Percentiles rank a stretch among this genome's conserved stretches.
phyloP scores from a whole-genome alignment of 2,888 invertebrate genomes.

The Phalera bucephala region DNA sequence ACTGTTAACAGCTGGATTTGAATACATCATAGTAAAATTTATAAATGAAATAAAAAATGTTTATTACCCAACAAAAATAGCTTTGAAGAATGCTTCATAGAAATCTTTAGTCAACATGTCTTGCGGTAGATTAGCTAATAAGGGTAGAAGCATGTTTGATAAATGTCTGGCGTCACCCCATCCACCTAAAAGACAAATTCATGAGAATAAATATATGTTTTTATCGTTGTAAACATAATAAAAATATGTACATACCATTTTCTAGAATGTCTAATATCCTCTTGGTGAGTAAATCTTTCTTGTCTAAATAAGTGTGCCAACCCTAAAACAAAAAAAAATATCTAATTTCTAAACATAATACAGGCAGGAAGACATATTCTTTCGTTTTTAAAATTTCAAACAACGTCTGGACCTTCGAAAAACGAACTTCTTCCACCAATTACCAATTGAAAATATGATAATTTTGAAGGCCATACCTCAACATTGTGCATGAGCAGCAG shows the following conservation, averaged over 20 bases:
- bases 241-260: constrained; percentile 47
- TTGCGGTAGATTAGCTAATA: constrained; percentile 87
- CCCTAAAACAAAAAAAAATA: constrained; percentile 72
- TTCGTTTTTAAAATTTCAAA: no score
- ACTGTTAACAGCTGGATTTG: no score
- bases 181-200: constrained; percentile 78
- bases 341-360: neutral
- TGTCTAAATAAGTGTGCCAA: constrained; percentile 87
- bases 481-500: constrained; percentile 24
- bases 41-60: neutral
- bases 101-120: constrained; percentile 78
- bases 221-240: no score
- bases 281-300: constrained; percentile 86
- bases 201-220: no score
- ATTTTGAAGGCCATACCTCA: constrained; percentile 11
- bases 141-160: constrained; percentile 89
- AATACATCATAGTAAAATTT: no score
- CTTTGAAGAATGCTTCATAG: constrained; percentile 86
- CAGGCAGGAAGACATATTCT: no score
- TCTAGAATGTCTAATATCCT: constrained; percentile 56
- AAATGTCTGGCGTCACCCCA: constrained; percentile 89
- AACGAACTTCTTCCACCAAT: no score
- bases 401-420: no score
- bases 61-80: constrained; percentile 86
- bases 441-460: no score